These are phyloP conservation scores for Desoria tigrina DNA, from an alignment of 2,888 invertebrate species.

Conservation along the genomic window DNA sequence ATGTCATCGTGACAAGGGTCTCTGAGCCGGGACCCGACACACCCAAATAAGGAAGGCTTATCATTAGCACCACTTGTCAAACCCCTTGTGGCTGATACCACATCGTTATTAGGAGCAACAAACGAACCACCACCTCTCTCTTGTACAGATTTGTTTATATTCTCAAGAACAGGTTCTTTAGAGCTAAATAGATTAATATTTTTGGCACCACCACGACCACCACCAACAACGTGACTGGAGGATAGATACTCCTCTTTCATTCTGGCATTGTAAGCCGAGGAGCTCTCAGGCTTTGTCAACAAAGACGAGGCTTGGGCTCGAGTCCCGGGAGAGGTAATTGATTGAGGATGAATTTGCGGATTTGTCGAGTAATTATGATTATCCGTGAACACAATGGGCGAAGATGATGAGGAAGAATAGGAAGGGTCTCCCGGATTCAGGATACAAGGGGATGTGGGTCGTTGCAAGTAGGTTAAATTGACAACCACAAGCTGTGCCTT, in stretches of 20 bases:
- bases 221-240: not conserved
- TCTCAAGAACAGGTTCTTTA: not conserved
- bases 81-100: conserved; percentile 2
- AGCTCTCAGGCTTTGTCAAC: too few relatives aligned
- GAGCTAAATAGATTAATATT: not conserved
- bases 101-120: not conserved
- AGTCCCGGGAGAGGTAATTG: conserved; percentile 1
- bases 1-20: conserved; percentile 1
- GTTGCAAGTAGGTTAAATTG: conserved; percentile 48
- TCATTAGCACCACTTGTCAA: not conserved
- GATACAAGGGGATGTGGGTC: conserved; percentile 50
- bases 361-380: not conserved
- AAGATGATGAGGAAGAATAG: conserved; percentile 19
- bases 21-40: not conserved
- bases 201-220: conserved; percentile 7
- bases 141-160: not conserved
- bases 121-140: not conserved
- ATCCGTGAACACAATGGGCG: conserved; percentile 35
- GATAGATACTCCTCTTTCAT: conserved; percentile 5
- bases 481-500: conserved; percentile 50
- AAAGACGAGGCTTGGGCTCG: too few relatives aligned
- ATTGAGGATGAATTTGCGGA: not conserved
- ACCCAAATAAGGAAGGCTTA: not conserved
- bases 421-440: conserved; percentile 21
- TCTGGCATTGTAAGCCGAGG: not conserved